Evolutionary conservation across 2,113 vertebrate species (phyloP).

Genomic region (Elgaria multicarinata): DNA sequence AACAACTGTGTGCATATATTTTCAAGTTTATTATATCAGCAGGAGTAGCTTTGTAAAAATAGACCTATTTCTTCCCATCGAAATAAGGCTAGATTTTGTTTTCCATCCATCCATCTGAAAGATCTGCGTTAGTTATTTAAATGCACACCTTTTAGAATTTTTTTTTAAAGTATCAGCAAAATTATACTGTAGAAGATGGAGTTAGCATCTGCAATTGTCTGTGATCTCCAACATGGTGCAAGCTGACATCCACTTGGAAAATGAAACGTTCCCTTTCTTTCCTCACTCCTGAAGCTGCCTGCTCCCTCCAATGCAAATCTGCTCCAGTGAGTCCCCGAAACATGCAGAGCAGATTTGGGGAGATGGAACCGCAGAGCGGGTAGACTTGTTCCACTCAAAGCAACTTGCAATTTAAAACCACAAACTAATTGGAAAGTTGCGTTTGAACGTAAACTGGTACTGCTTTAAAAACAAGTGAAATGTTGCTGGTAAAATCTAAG

Average conservation of each 20-base stretch:
- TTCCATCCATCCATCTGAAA: neutral
- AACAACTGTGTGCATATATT: neutral
- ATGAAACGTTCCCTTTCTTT: neutral
- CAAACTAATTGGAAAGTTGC: neutral
- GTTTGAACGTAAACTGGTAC: neutral
- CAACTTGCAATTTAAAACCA: neutral
- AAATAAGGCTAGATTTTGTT: neutral
- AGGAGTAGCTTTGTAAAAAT: neutral
- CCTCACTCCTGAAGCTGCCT: neutral
- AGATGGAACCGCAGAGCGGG: neutral
- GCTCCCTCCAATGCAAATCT: neutral
- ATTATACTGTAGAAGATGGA: too few species aligned
- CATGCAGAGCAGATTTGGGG: too few species aligned
- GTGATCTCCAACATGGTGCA: neutral
- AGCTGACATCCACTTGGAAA: neutral
- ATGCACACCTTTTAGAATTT: neutral
- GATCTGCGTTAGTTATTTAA: neutral
- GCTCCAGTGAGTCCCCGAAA: too few species aligned
- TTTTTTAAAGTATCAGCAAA: too few species aligned
- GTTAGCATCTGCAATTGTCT: too few species aligned
- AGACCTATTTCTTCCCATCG: neutral
- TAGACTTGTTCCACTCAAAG: neutral
- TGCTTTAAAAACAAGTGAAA: neutral
- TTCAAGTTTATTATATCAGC: neutral
- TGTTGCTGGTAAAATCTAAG: neutral